Conservation (phyloP, 2,113 vertebrate species). For the Halcyon malimbica region DNA sequence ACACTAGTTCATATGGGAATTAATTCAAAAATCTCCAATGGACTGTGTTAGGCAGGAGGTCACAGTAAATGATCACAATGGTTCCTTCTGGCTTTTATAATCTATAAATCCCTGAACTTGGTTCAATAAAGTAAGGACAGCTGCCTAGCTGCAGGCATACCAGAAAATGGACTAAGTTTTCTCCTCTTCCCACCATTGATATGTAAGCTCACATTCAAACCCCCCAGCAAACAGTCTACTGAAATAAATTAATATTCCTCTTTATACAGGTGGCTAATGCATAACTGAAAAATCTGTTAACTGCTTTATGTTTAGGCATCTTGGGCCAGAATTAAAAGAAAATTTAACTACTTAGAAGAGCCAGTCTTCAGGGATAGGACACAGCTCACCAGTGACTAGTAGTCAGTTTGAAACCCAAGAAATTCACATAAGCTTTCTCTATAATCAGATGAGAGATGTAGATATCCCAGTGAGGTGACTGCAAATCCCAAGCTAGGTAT, state of each 20-base stretch:
- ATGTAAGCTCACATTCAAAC: background rate
- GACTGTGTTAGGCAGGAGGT: background rate
- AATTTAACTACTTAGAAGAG: background rate
- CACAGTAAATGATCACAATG: background rate
- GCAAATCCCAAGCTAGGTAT: background rate
- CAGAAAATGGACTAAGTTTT: background rate
- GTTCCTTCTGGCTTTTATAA: slow-evolving; percentile 5
- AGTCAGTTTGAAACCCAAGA: background rate
- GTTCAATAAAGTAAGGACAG: background rate
- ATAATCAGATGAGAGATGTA: background rate
- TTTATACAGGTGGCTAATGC: background rate
- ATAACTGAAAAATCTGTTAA: background rate
- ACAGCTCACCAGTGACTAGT: background rate
- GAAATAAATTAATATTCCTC: background rate
- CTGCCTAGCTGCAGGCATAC: background rate
- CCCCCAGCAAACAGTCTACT: background rate
- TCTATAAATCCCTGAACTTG: background rate
- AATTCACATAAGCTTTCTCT: background rate
- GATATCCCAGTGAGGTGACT: background rate
- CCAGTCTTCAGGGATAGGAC: background rate
- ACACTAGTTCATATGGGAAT: background rate
- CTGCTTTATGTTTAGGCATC: background rate
- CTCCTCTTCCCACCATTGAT: background rate
- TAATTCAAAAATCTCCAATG: background rate
- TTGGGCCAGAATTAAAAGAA: background rate